These are phyloP conservation scores for Actinemys pallida DNA, from an alignment of 2,113 vertebrate genomes.

Conservation along the genomic window DNA sequence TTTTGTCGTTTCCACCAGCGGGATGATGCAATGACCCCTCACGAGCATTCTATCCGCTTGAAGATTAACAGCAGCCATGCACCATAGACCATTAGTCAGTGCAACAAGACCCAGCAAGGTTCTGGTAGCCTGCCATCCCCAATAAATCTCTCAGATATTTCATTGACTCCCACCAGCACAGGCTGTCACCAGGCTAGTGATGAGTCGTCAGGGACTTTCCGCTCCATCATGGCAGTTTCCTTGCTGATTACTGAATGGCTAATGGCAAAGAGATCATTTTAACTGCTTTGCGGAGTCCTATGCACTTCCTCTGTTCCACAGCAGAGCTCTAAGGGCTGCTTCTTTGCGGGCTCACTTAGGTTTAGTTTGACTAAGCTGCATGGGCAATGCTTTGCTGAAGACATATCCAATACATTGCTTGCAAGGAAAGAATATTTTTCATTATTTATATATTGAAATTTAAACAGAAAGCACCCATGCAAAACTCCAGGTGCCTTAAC, in stretches of 20 bases:
- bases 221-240: not conserved
- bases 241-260: not conserved
- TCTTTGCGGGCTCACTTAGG: not conserved
- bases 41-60: not conserved
- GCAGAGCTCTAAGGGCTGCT: not conserved
- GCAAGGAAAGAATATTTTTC: not conserved
- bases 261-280: not conserved
- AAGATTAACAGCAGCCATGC: not conserved
- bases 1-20: not conserved
- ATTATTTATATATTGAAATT: not conserved
- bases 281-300: not conserved
- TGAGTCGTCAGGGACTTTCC: not conserved
- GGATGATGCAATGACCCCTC: not conserved
- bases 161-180: not conserved
- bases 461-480: not conserved
- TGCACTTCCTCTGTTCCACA: not conserved
- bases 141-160: not conserved
- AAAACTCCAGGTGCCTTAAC: not conserved
- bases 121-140: not conserved
- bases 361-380: not conserved
- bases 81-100: not conserved
- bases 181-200: not conserved
- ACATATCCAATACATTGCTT: accelerated
- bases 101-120: not conserved
- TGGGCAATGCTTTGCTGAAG: not conserved